phyloP scores from a whole-genome alignment of 2,113 vertebrate genomes.

The Chaenocephalus aceratus region DNA sequence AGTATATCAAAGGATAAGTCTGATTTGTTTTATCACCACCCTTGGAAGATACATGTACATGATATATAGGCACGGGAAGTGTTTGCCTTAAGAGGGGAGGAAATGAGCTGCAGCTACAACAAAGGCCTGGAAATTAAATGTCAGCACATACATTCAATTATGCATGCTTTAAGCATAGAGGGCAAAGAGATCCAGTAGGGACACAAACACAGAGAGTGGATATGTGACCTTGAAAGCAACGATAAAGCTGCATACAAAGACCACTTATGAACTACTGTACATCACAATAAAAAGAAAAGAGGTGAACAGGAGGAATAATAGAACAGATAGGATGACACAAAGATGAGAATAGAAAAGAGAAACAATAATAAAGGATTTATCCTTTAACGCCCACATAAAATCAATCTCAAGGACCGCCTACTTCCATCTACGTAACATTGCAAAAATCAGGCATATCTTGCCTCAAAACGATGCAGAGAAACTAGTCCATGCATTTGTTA shows the following conservation, averaged over 20 bases:
- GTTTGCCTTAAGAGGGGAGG: conserved; percentile 34
- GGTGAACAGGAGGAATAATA: not conserved
- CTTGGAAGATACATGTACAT: conserved; percentile 23
- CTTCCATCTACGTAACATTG: no score
- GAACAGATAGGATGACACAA: conserved; percentile 25
- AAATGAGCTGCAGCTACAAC: conserved; percentile 32
- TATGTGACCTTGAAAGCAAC: conserved; percentile 43
- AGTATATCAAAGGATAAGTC: conserved; percentile 21
- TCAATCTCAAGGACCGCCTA: no score
- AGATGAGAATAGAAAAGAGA: conserved; percentile 15
- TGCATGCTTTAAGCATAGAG: conserved; percentile 30
- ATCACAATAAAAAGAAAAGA: not conserved
- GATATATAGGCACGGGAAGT: conserved; percentile 23
- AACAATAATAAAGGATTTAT: not conserved
- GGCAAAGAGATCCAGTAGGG: conserved; percentile 21
- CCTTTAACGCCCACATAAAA: no score
- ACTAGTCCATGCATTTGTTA: no score
- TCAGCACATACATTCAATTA: conserved; percentile 56
- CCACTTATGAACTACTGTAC: not conserved
- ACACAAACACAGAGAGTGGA: conserved; percentile 22
- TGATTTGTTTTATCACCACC: conserved; percentile 43
- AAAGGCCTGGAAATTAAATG: conserved; percentile 57
- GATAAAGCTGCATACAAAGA: conserved; percentile 41
- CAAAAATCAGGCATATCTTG: no score
- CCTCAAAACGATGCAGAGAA: no score